These are phyloP conservation scores for Musca domestica DNA, from an alignment of 1,140 invertebrate genomes.

Conservation along the genomic window DNA sequence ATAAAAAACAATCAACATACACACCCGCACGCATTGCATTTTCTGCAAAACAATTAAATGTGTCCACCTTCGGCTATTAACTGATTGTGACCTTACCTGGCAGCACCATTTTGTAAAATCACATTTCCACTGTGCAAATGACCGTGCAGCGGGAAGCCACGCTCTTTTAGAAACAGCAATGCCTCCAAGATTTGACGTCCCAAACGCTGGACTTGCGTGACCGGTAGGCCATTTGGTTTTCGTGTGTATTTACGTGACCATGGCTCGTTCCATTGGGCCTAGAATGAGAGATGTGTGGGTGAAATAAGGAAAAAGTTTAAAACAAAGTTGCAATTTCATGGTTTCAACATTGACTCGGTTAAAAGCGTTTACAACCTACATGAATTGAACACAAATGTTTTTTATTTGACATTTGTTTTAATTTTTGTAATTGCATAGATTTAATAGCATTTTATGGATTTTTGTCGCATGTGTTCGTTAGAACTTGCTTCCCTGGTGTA, in stretches of 20 bases:
- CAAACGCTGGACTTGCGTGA: constrained; percentile 78
- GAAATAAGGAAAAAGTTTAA: constrained; percentile 12
- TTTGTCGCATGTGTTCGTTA: too few species aligned
- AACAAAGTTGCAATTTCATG: not conserved
- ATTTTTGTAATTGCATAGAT: too few species aligned
- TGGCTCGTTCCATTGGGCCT: constrained; percentile 65
- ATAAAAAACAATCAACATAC: not conserved
- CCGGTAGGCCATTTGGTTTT: constrained; percentile 65
- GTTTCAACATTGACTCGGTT: constrained; percentile 7
- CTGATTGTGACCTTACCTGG: constrained; percentile 55
- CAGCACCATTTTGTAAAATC: constrained; percentile 86
- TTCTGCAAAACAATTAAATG: too few species aligned
- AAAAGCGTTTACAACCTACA: not conserved
- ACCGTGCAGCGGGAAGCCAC: constrained; percentile 81
- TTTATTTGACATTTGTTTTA: too few species aligned
- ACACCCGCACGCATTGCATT: too few species aligned
- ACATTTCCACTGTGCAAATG: constrained; percentile 90
- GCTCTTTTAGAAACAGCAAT: constrained; percentile 79
- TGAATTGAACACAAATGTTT: too few species aligned
- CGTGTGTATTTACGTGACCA: constrained; percentile 70
- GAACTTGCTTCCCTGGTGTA: too few species aligned
- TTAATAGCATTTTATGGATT: too few species aligned
- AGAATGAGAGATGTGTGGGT: not conserved
- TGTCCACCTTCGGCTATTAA: too few species aligned
- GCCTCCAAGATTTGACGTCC: constrained; percentile 87